A percentile compares a stretch with the other conserved stretches of the same genome.
These are phyloP conservation scores for Vombatus ursinus DNA, from an alignment of 2,113 vertebrate genomes.

Conservation along the genomic window DNA sequence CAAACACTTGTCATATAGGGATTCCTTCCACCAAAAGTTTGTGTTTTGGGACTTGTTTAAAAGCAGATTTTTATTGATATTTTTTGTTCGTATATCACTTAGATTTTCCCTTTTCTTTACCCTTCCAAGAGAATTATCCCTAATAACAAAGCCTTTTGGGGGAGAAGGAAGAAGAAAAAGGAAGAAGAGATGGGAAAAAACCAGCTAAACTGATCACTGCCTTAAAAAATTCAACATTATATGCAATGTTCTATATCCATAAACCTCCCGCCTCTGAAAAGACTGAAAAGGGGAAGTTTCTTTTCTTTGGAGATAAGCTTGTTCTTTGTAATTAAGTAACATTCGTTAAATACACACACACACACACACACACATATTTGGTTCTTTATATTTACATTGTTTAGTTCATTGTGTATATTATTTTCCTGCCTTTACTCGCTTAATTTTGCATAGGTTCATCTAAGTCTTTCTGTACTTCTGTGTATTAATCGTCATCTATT, in stretches of 20 bases:
- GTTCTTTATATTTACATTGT: neutral
- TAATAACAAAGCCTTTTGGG: neutral
- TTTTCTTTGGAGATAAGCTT: neutral
- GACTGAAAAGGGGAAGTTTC: neutral
- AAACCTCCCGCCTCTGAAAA: neutral
- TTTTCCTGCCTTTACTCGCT: neutral
- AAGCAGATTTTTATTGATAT: neutral
- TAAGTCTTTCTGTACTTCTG: neutral
- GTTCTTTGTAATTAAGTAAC: neutral
- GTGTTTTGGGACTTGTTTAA: neutral
- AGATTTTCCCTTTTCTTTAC: neutral
- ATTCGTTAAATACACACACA: neutral
- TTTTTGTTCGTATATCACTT: neutral
- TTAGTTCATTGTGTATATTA: neutral
- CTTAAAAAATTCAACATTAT: neutral
- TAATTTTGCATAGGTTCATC: neutral
- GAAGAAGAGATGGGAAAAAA: neutral
- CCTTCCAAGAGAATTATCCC: neutral
- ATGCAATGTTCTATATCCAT: neutral
- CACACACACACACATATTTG: neutral
- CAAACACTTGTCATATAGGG: neutral
- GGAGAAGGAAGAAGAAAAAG: neutral
- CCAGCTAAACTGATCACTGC: neutral
- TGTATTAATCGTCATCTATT: too few relatives aligned
- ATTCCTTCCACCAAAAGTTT: neutral